Evolutionary conservation across 2,113 vertebrate genomes (phyloP), one percentile per base, ranked within the genome.

Genomic region (Crotalus helleri): DNA sequence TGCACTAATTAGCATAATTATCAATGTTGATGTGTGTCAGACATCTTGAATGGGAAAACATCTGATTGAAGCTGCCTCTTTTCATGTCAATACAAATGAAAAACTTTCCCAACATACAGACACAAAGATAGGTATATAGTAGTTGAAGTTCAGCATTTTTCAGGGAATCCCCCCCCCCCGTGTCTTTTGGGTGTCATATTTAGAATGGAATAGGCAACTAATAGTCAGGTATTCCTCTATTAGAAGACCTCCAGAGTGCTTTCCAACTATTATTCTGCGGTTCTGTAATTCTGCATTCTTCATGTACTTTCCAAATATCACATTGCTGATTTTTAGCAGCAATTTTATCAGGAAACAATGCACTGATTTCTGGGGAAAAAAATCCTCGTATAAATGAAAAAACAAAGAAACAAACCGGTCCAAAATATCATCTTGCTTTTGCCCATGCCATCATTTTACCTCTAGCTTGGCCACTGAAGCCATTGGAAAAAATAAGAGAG

Each of bases 1-100:
- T 93, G 59, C 46, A 10, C n/a, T 95, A 95, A 91, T 91, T 94
- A 94, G 74, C 29, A 53, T 94, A 92, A 92, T 85, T 94, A 81
- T 95, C 87, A 69, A 90, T 58, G 87, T 94, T 92, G 85, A 51
- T 89, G 54, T 94, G 46, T 91, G 58, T 13, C 61, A 85, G 90
- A 91, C 57, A 93, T 59, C 0, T 3, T 85, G 94, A 88, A 61
- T 96, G 12, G 59, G 90, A 85, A 90, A 51, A 93, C 61, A n/a
- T 95, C 81, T 85, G 92, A 85, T 33, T 51, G 1, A 89, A 92
- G 13, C 0, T 7, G n/a, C 92, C 90, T 51, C 69, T 94, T 90
- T 93, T 93, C n/a, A 64, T 46, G 49, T n/a, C 2, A 54, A 93
- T 95, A 85, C 44, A 54, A 96, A 88, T 59, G 5, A 91, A 74